phyloP scores from a whole-genome alignment of 1,140 invertebrate genomes.

The Drosophila bifasciata region DNA sequence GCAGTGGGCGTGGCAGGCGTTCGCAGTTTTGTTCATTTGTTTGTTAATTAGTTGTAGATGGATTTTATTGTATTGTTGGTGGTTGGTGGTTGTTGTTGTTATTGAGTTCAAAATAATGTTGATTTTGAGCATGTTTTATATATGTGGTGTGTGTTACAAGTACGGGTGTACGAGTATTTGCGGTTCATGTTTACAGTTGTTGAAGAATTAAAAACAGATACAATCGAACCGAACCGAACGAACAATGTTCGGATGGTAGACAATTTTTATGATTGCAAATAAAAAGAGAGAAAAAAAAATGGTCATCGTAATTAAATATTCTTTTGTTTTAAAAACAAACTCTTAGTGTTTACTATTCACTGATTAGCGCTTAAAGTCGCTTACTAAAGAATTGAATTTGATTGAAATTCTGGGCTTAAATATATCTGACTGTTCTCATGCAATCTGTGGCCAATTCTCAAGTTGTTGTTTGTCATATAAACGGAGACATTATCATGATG shows the following conservation, averaged over 20 bases:
- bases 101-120: constrained; percentile 52
- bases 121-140: constrained; percentile 13
- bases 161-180: constrained; percentile 18
- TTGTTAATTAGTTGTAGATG: constrained; percentile 60
- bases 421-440: constrained; percentile 31
- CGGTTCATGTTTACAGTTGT: constrained; percentile 37
- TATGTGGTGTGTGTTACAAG: constrained; percentile 11
- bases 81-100: too few relatives aligned
- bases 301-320: too few relatives aligned
- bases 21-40: constrained; percentile 37
- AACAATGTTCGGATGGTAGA: constrained; percentile 5
- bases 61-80: too few relatives aligned
- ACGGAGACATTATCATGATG: too few relatives aligned
- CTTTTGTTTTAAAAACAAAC: too few relatives aligned
- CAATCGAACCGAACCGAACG: neutral
- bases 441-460: constrained; percentile 45
- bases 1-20: constrained; percentile 19
- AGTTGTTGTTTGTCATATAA: neutral
- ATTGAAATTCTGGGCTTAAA: too few relatives aligned
- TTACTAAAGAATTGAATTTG: too few relatives aligned
- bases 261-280: constrained; percentile 7
- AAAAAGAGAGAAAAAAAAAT: too few relatives aligned
- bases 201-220: constrained; percentile 10
- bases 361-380: too few relatives aligned
- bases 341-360: too few relatives aligned